These are phyloP conservation scores for Zaprionus obscuricornis DNA, from an alignment of 2,888 invertebrate species.

Conservation along the genomic window DNA sequence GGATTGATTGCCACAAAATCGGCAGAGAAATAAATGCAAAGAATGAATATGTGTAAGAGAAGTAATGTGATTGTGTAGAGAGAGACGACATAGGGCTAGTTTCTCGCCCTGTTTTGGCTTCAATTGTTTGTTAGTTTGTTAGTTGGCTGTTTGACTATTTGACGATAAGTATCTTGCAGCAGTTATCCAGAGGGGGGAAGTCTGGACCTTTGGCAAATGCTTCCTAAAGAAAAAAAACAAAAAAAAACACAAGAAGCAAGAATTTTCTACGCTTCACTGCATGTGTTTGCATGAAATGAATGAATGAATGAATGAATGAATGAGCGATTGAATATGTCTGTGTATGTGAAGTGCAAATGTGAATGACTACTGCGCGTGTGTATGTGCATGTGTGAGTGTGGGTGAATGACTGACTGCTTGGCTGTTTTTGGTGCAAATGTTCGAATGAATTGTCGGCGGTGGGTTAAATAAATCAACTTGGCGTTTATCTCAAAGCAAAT, in stretches of 20 bases:
- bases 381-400: conserved; percentile 26
- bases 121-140: conserved; percentile 71
- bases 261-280: conserved; percentile 72
- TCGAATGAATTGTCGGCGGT: conserved; percentile 76
- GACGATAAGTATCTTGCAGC: conserved; percentile 55
- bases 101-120: conserved; percentile 35
- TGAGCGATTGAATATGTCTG: conserved; percentile 22
- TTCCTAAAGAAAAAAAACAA: conserved; percentile 75
- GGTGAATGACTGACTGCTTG: conserved; percentile 25
- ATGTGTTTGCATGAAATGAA: conserved; percentile 56
- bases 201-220: conserved; percentile 35
- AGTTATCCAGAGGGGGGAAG: conserved; percentile 14
- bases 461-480: conserved; percentile 76
- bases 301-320: conserved; percentile 50
- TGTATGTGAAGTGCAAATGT: no score
- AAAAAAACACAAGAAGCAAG: conserved; percentile 67
- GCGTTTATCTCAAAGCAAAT: conserved; percentile 78
- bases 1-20: conserved; percentile 13
- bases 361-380: conserved; percentile 14
- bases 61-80: no score
- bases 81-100: conserved; percentile 31
- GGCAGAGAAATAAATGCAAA: conserved; percentile 9
- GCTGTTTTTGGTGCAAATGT: conserved; percentile 70
- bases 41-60: no score
- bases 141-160: no score